Base-by-base conservation (phyloP, 2,113 vertebrate species). In the Protobothrops flavoviridis region DNA sequence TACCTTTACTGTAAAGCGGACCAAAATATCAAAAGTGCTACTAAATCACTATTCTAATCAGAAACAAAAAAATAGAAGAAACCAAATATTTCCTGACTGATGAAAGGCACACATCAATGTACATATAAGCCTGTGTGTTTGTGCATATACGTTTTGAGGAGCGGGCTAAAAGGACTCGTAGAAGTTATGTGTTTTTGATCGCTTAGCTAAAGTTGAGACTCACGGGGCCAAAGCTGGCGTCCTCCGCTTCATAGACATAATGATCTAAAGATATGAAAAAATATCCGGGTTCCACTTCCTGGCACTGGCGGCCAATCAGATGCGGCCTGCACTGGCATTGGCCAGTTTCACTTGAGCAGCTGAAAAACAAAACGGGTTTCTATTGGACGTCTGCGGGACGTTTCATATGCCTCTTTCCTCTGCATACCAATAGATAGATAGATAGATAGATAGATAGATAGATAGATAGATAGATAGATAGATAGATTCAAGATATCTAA, bases 211-310 rank as follows among this genome's bases (percentile, higher is more conserved):
- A 59, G 6, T 29, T 48, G 85, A 61, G 94, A 98, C 99, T 99
- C 96, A 99, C 99, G 0, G 99, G 99, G 93, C 99, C 99, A 94
- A 99, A 97, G 55, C 90, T 97, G 93, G 98, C 98, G 29, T 99
- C 98, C 95, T 99, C 99, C 0, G 99, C 99, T 94, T 99, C 99
- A 0, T 99, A 99, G 93, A 98, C 98, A 97, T 99, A 99, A 97
- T 99, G 99, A 95, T 99, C 99, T 55, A 99, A 97, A 8, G 98
- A 98, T 61, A 99, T 98, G 93, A 99, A 99, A 97, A 99, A 99
- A 96, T 99, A 99, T 1, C 99, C 99, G 4, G 99, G 98, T 91
- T 99, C 98, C 86, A 99, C 98, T 95, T 99, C 98, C 61, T 98
- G 98, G 94, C 99, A 99, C 94, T 98, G 98, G 10, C 99, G 98